Percentiles rank a stretch among this genome's conserved stretches.
Evolutionary conservation across 2,797 vertebrate genomes (phyloP).

Genomic region (Pangasius krempfi): DNA sequence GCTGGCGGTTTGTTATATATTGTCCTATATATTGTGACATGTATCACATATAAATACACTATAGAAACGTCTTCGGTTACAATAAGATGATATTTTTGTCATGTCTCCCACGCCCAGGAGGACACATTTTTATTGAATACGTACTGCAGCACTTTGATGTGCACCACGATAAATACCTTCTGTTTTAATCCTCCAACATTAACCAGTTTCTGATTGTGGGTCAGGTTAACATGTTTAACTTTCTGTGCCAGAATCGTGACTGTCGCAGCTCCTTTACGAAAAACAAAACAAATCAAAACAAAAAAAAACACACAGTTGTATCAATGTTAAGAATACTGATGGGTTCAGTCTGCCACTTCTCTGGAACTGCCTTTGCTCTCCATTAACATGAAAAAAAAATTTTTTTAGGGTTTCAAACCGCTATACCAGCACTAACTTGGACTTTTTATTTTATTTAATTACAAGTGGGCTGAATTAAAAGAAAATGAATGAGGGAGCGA

Average conservation of each 20-base stretch:
- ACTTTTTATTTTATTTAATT: neutral
- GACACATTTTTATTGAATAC: neutral
- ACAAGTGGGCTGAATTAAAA: neutral
- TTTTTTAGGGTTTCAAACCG: neutral
- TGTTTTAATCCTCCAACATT: neutral
- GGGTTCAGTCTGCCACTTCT: neutral
- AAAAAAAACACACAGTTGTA: neutral
- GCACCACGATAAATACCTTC: neutral
- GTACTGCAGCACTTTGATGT: neutral
- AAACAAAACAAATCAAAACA: neutral
- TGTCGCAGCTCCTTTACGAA: neutral
- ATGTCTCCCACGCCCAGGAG: neutral
- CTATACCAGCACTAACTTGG: neutral
- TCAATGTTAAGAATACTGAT: neutral
- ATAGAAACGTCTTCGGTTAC: neutral
- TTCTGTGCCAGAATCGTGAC: neutral
- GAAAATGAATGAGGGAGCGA: no score
- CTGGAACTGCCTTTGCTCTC: no score
- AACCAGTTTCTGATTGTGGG: neutral
- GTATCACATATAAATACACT: neutral
- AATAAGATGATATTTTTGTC: no score
- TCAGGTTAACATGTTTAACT: neutral
- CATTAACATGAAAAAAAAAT: neutral
- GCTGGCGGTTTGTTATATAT: neutral
- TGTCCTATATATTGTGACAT: neutral